Percentiles rank a stretch among this genome's conserved stretches.
These are phyloP conservation scores for Umimayanthus chanpuru DNA, from an alignment of 92 coral and sea anemone species.

Conservation along the genomic window DNA sequence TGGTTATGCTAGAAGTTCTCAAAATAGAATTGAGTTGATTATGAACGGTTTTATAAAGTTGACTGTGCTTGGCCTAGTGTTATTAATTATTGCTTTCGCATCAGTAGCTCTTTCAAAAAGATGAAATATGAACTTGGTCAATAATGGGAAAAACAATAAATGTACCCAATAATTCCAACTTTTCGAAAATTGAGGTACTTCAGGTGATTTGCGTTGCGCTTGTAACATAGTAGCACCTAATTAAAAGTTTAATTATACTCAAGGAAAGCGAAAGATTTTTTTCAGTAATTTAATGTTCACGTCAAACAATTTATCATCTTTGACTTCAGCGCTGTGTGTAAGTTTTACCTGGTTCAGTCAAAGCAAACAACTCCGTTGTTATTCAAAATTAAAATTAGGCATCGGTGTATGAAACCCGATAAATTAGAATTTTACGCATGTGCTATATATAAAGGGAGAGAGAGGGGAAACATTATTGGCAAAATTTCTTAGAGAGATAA, in stretches of 20 bases:
- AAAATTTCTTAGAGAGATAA: conserved; percentile 31
- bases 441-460: background rate
- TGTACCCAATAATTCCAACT: conserved; percentile 35
- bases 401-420: conserved; percentile 18
- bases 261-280: conserved; percentile 34
- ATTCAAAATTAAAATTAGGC: conserved; percentile 46
- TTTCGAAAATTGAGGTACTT: conserved; percentile 32
- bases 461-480: background rate
- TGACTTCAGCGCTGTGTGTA: conserved; percentile 60
- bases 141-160: background rate
- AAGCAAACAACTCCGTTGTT: conserved; percentile 65
- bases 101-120: conserved; percentile 29
- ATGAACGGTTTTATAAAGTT: background rate
- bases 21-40: background rate
- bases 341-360: conserved; percentile 58
- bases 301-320: conserved; percentile 71
- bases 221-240: conserved; percentile 43
- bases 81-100: conserved; percentile 26
- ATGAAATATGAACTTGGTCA: conserved; percentile 9
- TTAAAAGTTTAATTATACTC: conserved; percentile 42
- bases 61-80: background rate
- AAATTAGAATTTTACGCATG: conserved; percentile 17
- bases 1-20: background rate
- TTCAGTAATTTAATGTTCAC: conserved; percentile 56
- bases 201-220: conserved; percentile 41